Evolutionary conservation across 92 coral and sea anemone species (phyloP).

Genomic region (Micromussa lordhowensis): DNA sequence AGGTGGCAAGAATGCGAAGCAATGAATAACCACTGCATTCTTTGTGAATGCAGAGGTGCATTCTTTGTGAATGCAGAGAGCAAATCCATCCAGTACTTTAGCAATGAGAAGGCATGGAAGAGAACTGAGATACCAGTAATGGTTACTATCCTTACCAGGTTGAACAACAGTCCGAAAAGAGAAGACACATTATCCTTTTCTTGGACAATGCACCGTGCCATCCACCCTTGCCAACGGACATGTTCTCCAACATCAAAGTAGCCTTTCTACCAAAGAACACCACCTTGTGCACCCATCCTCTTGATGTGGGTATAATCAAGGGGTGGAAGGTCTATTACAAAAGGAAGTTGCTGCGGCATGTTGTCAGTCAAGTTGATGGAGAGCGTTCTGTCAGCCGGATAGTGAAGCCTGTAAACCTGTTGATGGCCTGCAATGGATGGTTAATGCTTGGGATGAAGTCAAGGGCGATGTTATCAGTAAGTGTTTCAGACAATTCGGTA

Average conservation of each 20-base stretch:
- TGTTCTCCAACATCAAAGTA: not conserved
- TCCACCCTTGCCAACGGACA: not conserved
- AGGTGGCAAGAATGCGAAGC: slow-evolving; percentile 19
- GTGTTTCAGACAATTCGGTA: slow-evolving; percentile 48
- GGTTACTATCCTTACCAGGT: not conserved
- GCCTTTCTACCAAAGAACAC: slow-evolving; percentile 7
- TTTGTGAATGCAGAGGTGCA: slow-evolving; percentile 41
- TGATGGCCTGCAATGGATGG: slow-evolving; percentile 54
- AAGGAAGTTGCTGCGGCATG: slow-evolving; percentile 50
- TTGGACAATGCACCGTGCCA: slow-evolving; percentile 25
- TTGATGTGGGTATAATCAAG: slow-evolving; percentile 5
- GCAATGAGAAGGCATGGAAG: slow-evolving; percentile 50
- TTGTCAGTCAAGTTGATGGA: not conserved
- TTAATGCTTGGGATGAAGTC: slow-evolving; percentile 53
- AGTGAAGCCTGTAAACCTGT: slow-evolving; percentile 35
- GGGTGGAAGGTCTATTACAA: slow-evolving; percentile 49
- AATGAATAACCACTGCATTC: slow-evolving; percentile 38
- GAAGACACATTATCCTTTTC: slow-evolving; percentile 24
- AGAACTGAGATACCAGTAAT: slow-evolving; percentile 30
- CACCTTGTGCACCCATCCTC: not conserved
- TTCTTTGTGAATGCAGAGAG: slow-evolving; percentile 32
- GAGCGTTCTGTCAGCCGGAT: slow-evolving; percentile 1
- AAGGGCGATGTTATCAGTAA: slow-evolving; percentile 15
- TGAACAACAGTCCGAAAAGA: slow-evolving; percentile 36
- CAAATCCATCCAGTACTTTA: slow-evolving; percentile 41